A percentile compares a stretch with the other conserved stretches of the same genome.
These are phyloP conservation scores for Scaptomyza reducta DNA, from an alignment of 2,888 invertebrate genomes.

Conservation along the genomic window DNA sequence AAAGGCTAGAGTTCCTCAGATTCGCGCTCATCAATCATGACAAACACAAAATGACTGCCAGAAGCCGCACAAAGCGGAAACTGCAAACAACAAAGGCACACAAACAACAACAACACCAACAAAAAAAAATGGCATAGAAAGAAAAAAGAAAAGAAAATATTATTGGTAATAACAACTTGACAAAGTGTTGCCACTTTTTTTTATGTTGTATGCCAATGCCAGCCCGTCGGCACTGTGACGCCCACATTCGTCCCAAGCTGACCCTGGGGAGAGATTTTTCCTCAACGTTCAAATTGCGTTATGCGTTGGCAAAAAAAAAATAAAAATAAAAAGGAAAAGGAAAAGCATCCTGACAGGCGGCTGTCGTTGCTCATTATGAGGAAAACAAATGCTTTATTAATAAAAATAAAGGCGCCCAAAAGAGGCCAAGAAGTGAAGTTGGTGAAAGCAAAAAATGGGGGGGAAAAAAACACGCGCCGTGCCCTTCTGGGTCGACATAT, in stretches of 20 bases:
- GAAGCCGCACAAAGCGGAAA: constrained; percentile 39
- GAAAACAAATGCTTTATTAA: constrained; percentile 79
- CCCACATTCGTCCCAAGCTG: constrained; percentile 29
- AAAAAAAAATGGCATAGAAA: constrained; percentile 25
- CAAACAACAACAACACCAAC: constrained; percentile 14
- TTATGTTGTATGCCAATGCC: constrained; percentile 40
- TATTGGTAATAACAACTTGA: constrained; percentile 78
- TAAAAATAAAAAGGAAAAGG: constrained; percentile 5
- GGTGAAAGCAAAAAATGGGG: neutral
- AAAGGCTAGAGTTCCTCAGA: constrained; percentile 27
- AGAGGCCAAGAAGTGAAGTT: constrained; percentile 69
- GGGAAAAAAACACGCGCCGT: constrained; percentile 14
- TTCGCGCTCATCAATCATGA: constrained; percentile 65
- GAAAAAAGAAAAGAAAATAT: constrained; percentile 47
- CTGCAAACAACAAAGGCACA: constrained; percentile 32
- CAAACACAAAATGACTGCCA: constrained; percentile 56
- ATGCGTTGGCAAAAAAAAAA: constrained; percentile 26
- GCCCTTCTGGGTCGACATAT: constrained; percentile 51
- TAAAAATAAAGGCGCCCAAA: constrained; percentile 63
- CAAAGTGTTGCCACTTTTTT: constrained; percentile 75
- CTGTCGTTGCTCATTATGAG: constrained; percentile 79
- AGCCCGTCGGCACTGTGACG: constrained; percentile 16
- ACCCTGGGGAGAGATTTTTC: constrained; percentile 62
- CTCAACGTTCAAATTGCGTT: constrained; percentile 40
- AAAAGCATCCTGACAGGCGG: constrained; percentile 71